Evolutionary conservation across 2,888 invertebrate genomes (phyloP).

Genomic region (Tetropium fuscum): DNA sequence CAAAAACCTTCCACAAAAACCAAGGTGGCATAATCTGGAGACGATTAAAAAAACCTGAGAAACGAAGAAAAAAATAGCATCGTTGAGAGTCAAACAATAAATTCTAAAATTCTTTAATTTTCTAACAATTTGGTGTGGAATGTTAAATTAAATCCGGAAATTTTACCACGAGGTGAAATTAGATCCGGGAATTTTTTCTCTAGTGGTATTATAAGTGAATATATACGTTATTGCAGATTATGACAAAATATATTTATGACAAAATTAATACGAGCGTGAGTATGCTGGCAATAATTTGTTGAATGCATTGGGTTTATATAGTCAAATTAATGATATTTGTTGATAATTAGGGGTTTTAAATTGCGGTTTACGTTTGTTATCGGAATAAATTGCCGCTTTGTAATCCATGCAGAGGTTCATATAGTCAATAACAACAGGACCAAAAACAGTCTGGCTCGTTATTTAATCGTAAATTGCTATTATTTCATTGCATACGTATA

Average conservation of each 20-base stretch:
- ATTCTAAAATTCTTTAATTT: too few species aligned
- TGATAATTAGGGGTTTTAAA: slow-evolving; percentile 11
- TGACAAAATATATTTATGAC: neutral
- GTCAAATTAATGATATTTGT: slow-evolving; percentile 18
- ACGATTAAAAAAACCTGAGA: too few species aligned
- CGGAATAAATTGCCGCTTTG: slow-evolving; percentile 8
- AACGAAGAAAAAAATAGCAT: too few species aligned
- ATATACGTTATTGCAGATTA: too few species aligned
- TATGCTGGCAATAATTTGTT: neutral
- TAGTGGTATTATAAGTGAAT: too few species aligned
- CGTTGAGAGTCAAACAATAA: too few species aligned
- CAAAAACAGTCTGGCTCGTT: neutral
- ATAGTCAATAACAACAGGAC: slow-evolving; percentile 2
- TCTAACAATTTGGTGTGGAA: too few species aligned
- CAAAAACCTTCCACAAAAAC: too few species aligned
- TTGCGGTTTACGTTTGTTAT: slow-evolving; percentile 9
- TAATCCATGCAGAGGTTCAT: slow-evolving; percentile 13
- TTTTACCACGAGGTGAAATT: too few species aligned
- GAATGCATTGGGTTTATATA: slow-evolving; percentile 9
- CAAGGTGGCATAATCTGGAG: too few species aligned
- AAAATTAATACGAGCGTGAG: neutral
- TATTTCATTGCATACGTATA: slow-evolving; percentile 2
- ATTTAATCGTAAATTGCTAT: slow-evolving; percentile 1
- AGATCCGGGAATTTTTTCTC: too few species aligned
- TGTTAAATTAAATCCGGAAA: too few species aligned